phyloP scores from a whole-genome alignment of 2,113 vertebrate genomes.

The Sterna hirundo region DNA sequence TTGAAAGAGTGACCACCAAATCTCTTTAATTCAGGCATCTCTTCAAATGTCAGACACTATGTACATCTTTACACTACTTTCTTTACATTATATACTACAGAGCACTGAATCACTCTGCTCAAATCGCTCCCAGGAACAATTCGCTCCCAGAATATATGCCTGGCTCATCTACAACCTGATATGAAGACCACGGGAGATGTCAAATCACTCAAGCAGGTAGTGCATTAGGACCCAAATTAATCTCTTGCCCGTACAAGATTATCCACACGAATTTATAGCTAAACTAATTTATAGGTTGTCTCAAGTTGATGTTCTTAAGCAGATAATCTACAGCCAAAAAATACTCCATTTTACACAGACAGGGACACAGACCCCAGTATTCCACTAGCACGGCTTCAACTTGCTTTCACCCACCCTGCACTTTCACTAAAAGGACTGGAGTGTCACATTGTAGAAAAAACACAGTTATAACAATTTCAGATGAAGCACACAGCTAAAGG shows the following conservation, averaged over 20 bases:
- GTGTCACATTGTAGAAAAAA: background rate
- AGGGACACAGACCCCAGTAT: background rate
- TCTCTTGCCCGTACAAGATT: background rate
- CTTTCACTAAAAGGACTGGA: background rate
- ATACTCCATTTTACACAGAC: background rate
- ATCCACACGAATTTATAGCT: background rate
- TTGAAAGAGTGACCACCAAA: background rate
- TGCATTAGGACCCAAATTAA: background rate
- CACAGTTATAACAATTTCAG: background rate
- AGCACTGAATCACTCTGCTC: background rate
- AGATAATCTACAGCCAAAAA: background rate
- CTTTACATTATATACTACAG: background rate
- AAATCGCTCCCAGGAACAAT: background rate
- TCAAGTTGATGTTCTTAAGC: background rate
- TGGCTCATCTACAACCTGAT: background rate
- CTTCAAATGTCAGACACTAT: background rate
- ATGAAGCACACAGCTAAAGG: background rate
- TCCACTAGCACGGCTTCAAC: background rate
- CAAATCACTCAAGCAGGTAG: background rate
- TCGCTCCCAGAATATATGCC: too few relatives aligned
- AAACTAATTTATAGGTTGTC: background rate
- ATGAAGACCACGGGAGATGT: background rate
- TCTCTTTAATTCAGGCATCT: background rate
- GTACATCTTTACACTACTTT: background rate
- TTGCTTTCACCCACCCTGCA: background rate